phyloP scores from a whole-genome alignment of 1,140 invertebrate genomes.

The Cydia strobilella region DNA sequence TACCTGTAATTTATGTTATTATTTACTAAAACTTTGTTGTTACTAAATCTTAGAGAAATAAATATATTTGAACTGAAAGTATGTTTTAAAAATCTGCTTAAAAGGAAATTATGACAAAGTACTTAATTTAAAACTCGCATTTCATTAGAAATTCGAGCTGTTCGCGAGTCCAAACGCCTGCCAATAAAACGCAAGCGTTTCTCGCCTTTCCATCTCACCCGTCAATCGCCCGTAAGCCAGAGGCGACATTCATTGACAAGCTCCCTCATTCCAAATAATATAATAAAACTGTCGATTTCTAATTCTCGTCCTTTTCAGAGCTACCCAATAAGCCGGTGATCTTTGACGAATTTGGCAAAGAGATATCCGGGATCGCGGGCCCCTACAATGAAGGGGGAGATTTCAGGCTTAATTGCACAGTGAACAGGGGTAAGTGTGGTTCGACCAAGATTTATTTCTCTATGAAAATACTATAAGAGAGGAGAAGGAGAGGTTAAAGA shows the following conservation, averaged over 20 bases:
- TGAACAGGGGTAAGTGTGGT: constrained; percentile 88
- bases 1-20: no score
- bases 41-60: no score
- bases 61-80: no score
- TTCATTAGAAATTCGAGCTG: no score
- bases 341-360: constrained; percentile 87
- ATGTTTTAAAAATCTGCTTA: no score
- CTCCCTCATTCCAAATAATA: constrained; percentile 40
- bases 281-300: constrained; percentile 49
- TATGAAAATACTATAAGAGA: constrained; percentile 25
- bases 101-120: no score
- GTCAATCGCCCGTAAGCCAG: constrained; percentile 29
- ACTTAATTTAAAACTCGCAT: no score
- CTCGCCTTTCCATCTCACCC: constrained; percentile 29
- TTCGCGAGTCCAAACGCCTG: no score
- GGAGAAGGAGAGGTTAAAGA: no score
- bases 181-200: constrained; percentile 5
- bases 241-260: constrained; percentile 31
- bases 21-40: no score
- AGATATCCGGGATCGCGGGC: constrained; percentile 86
- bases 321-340: constrained; percentile 90
- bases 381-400: constrained; percentile 92
- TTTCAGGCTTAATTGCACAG: constrained; percentile 90
- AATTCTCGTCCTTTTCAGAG: constrained; percentile 82
- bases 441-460: constrained; percentile 25